A percentile compares a stretch with the other conserved stretches of the same genome.
Evolutionary conservation across 2,113 vertebrate genomes (phyloP).

Genomic region (Myiopsitta monachus): DNA sequence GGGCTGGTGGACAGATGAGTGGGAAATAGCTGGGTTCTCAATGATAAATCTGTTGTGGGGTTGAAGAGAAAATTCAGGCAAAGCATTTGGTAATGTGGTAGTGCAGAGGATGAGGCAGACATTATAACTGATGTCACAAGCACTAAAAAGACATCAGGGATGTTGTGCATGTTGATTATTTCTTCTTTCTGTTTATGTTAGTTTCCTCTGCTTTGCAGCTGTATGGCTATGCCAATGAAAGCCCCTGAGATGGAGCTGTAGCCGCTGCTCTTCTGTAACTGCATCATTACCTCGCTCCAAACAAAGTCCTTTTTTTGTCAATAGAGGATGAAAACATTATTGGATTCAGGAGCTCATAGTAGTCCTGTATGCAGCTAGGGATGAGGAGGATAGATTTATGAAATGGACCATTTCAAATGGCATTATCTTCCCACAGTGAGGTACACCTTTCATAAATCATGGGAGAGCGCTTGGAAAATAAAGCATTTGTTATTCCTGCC

Average conservation of each 20-base stretch:
- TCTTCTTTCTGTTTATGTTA: slow-evolving; percentile 76
- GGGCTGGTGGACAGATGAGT: slow-evolving; percentile 27
- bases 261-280: slow-evolving; percentile 70
- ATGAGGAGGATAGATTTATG: slow-evolving; percentile 85
- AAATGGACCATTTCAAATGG: slow-evolving; percentile 90
- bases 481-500: slow-evolving; percentile 76
- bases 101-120: slow-evolving; percentile 36
- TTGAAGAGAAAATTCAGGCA: slow-evolving; percentile 26
- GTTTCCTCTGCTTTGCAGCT: slow-evolving; percentile 73
- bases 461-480: slow-evolving; percentile 72
- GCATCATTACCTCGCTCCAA: slow-evolving; percentile 81
- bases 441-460: slow-evolving; percentile 90
- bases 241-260: slow-evolving; percentile 74
- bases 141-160: slow-evolving; percentile 73
- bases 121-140: slow-evolving; percentile 74
- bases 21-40: slow-evolving; percentile 31
- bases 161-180: slow-evolving; percentile 74
- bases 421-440: slow-evolving; percentile 86
- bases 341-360: slow-evolving; percentile 80
- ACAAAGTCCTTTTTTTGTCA: slow-evolving; percentile 79
- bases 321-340: slow-evolving; percentile 86
- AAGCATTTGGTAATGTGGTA: slow-evolving; percentile 33
- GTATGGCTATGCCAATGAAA: slow-evolving; percentile 70
- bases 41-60: slow-evolving; percentile 11
- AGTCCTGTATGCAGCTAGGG: slow-evolving; percentile 70